A percentile compares a stretch with the other conserved stretches of the same genome.
These are phyloP conservation scores for Halcyon chelicuti DNA, from an alignment of 2,797 vertebrate species.

Conservation along the genomic window DNA sequence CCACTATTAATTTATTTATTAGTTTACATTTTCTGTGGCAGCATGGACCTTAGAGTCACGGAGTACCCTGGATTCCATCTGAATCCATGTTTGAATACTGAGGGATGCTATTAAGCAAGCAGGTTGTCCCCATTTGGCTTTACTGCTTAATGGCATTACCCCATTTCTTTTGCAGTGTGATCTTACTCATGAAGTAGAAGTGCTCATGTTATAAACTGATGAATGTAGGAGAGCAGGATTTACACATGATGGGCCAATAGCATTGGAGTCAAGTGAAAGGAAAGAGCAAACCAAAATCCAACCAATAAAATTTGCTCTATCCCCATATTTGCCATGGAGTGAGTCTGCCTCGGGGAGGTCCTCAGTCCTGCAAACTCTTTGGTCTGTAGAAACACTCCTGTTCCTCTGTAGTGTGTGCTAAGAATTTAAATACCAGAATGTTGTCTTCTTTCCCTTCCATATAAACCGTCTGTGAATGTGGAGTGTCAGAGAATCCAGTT, in stretches of 20 bases:
- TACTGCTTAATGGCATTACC: background rate
- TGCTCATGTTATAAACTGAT: background rate
- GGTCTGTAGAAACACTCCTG: background rate
- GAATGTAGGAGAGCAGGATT: background rate
- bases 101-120: background rate
- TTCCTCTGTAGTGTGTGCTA: background rate
- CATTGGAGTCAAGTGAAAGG: background rate
- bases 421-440: background rate
- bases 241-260: background rate
- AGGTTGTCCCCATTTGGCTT: background rate
- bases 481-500: background rate
- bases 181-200: background rate
- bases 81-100: background rate
- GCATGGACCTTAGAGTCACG: background rate
- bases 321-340: background rate
- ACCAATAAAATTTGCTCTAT: background rate
- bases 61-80: background rate
- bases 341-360: background rate
- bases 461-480: fast-evolving
- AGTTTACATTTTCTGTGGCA: background rate
- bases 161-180: background rate
- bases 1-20: background rate
- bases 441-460: background rate
- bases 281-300: background rate
- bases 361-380: background rate